phyloP scores from a whole-genome alignment of 2,888 invertebrate species.

The Bedellia somnulentella region DNA sequence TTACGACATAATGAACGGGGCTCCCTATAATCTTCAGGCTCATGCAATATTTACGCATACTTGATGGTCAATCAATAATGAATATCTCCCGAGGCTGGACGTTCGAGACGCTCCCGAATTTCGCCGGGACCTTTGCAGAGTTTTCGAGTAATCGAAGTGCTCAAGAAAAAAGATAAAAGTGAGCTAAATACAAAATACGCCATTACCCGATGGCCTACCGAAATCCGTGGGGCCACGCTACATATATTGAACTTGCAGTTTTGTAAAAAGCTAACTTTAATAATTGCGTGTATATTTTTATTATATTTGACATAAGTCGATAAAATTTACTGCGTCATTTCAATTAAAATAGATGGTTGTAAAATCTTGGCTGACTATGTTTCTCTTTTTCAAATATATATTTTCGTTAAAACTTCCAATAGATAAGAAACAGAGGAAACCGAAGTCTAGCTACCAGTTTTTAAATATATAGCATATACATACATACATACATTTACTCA shows the following conservation, averaged over 20 bases:
- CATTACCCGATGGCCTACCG: slow-evolving; percentile 34
- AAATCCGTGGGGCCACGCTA: slow-evolving; percentile 25
- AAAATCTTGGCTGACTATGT: too few relatives aligned
- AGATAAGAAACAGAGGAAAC: too few relatives aligned
- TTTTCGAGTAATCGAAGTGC: slow-evolving; percentile 58
- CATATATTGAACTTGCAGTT: background rate
- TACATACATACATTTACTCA: too few relatives aligned
- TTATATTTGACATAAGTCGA: too few relatives aligned
- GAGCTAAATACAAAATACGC: slow-evolving; percentile 61
- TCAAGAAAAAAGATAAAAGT: slow-evolving; percentile 61
- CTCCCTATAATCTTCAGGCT: slow-evolving; percentile 14
- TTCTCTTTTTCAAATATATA: too few relatives aligned
- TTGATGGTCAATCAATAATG: slow-evolving; percentile 54
- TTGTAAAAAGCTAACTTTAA: too few relatives aligned
- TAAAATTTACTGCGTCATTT: too few relatives aligned
- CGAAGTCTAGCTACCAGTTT: too few relatives aligned
- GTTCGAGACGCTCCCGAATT: slow-evolving; percentile 58
- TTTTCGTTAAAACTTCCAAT: too few relatives aligned
- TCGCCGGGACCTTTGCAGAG: slow-evolving; percentile 52
- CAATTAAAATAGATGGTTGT: too few relatives aligned
- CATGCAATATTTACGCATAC: slow-evolving; percentile 44
- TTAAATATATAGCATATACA: too few relatives aligned
- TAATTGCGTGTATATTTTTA: too few relatives aligned
- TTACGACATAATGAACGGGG: slow-evolving; percentile 16
- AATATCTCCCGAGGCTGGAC: slow-evolving; percentile 48